Base-by-base conservation (phyloP, 2,888 invertebrate genomes). In the Philonicus albiceps region DNA sequence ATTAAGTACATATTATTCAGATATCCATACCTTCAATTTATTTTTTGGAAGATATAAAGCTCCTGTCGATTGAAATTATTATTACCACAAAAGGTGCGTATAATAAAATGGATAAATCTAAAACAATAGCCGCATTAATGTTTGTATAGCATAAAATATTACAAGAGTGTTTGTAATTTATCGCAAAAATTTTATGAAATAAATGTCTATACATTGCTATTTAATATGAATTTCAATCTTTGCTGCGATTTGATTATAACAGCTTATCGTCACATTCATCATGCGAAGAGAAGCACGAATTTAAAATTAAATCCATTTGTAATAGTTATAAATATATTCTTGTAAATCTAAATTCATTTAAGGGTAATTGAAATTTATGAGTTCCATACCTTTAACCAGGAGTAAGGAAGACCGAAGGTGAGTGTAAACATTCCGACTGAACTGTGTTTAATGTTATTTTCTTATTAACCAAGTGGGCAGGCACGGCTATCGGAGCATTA, bases 321-420 rank as follows among this genome's bases (percentile, higher is more conserved):
- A 75, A 85, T 19, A 31, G 31, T 75, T 73, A 75, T 85, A 75
- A 85, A 85, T 85, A 85, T 85, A 40, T 49, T 74, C 75, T 75
- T 49, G 31, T 85, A 85, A 85, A 85, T 75, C 53, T 85, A 49
- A 75, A 75, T 30, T 27, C 49, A 53, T 85, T 85, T 85, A 75
- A 75, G 73, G 19, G 49, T 85, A 75, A 85, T 85, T 85, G 75
- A 85, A 85, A 85, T 85, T 85, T 85, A 85, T 75, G 85, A 75
- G 30, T 31, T 49, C 30, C n/a, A 43, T 74, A 31, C 73, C 16
- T 34, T n/a, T 53, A 55, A 55, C 22, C 74, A 31, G 49, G 85
- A 31, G 19, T 43, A 31, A 40, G 34, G 55, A 73, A 27, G n/a
- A 73, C 30, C 31, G 40, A 43, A 73, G 85, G 85, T 43, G 49